Evolutionary conservation across 2,888 invertebrate species (phyloP), one percentile per base, ranked within the genome.

Genomic region (Lymantria dispar): DNA sequence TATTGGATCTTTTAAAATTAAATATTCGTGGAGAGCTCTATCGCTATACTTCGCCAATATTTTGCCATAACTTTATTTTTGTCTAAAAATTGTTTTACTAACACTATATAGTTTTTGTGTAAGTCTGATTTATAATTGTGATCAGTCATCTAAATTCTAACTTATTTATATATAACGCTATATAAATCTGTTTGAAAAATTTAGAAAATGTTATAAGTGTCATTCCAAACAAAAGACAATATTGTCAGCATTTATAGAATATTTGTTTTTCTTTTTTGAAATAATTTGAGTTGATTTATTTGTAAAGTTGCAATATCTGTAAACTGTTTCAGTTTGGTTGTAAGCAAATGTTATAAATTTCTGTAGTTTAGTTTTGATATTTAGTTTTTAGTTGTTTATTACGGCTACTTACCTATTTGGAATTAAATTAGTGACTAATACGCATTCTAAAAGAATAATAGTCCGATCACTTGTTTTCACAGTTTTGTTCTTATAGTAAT

Each of bases 221-320:
- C 90, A 91, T 91, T 91, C 90, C 90, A 90, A 86, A 86, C 85
- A 89, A 91, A 90, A 91, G 90, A 90, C 89, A 89, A 81, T 80
- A 76, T 85, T 87, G 89, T 88, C 90, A 80, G 90, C 90, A 91
- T 91, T 91, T 91, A 91, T 91, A 88, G 87, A 78, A 85, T 85
- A 68, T 71, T 82, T 81, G 76, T 85, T 22, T 22, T 71, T 82
- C 81, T 76, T 85, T 22, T 22, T 82, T 79, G 71, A 74, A 68
- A 67, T 72, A 68, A 64, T 66, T 72, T 66, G 68, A 74, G 76
- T 76, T 68, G 73, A 73, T 73, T 64, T 69, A 58, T 65, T n/a
- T 70, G 73, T 77, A 73, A 68, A 73, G 74, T 74, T 58, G 64
- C 62, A 73, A 72, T 76, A 76, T 69, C 72, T 73, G 69, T 77